Evolutionary conservation across 2,888 invertebrate species (phyloP), one percentile per base, ranked within the genome.

Genomic region (Caenorhabditis doughertyi): DNA sequence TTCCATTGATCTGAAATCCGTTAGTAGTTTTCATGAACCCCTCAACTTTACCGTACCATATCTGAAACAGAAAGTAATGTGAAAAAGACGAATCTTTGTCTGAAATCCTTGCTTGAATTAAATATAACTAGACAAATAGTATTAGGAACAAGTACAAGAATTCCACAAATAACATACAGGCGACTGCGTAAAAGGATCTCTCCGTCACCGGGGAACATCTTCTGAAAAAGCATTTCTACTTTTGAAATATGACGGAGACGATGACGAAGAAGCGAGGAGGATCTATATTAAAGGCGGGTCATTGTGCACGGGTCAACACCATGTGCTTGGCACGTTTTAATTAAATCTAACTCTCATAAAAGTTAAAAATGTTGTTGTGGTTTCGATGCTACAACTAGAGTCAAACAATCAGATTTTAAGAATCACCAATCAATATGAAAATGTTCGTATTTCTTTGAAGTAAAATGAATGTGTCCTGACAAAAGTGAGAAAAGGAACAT

Each of bases 51-150:
- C 13, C 13, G 16, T 39, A 86, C 85, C 81, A 85, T 79, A 64
- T 87, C 86, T 4, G 86, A 84, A 18, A 83, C 35, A 7, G 70
- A 82, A 7, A 82, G 64, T 56, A 87, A 49, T 11, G 83, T 85
- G 65, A 84, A 87, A 23, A 87, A 73, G 0, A 85, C 68, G 67
- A 84, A 87, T 67, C 83, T 55, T 21, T 79, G 84, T 25, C 84
- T 53, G 67, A 87, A 85, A 32, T 87, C 85, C 53, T 81, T 84
- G 39, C 79, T 84, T 2, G 81, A 85, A 53, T 83, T 81, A 71
- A 85, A 83, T 9, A 87, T 81, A 21, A 87, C 35, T 11, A 85
- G 53, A 42, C 79, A 81, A 9, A 84, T 65, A n/a, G 62, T 49
- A 67, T 84, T 85, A 47, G 79, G 67, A 55, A 87, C 49, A 2